Percentiles rank a stretch among this genome's conserved stretches.
Conservation (phyloP, 2,113 vertebrate genomes). For the Notothenia coriiceps region DNA sequence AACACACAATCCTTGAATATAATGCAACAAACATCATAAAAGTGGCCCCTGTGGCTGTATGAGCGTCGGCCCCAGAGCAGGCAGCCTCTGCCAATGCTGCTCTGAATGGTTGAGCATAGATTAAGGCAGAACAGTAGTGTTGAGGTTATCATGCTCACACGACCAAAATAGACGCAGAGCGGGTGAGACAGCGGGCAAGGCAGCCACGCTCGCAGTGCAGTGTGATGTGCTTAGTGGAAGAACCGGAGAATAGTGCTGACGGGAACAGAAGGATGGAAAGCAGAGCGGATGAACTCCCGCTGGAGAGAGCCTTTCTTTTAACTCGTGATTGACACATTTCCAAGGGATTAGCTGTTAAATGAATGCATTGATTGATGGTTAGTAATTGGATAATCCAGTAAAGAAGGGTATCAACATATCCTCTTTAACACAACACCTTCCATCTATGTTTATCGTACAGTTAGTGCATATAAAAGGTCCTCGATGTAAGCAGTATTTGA, state of each 20-base stretch:
- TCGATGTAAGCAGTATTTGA: slow-evolving; percentile 1
- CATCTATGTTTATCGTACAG: background rate
- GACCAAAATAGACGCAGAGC: slow-evolving; percentile 83
- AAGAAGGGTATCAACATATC: background rate
- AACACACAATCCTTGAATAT: background rate
- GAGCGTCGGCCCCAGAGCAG: slow-evolving; percentile 50
- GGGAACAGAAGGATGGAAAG: slow-evolving; percentile 46
- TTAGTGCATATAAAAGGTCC: background rate
- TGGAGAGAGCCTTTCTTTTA: slow-evolving; percentile 32
- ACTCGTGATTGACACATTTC: slow-evolving; percentile 12
- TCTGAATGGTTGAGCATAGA: slow-evolving; percentile 74
- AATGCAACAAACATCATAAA: slow-evolving; percentile 36
- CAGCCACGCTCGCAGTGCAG: slow-evolving; percentile 63
- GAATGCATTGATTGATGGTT: slow-evolving; percentile 19
- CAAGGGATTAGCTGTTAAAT: background rate
- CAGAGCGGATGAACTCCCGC: slow-evolving; percentile 32
- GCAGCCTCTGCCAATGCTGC: slow-evolving; percentile 51
- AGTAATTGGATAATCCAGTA: background rate
- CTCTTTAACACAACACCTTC: background rate
- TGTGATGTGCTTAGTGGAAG: slow-evolving; percentile 60
- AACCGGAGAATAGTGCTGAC: slow-evolving; percentile 67
- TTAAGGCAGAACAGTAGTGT: slow-evolving; percentile 81
- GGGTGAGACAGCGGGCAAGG: slow-evolving; percentile 74
- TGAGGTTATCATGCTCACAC: slow-evolving; percentile 84
- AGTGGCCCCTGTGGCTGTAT: slow-evolving; percentile 28